Base-by-base conservation (phyloP, 2,113 vertebrate species). In the Excalfactoria chinensis region DNA sequence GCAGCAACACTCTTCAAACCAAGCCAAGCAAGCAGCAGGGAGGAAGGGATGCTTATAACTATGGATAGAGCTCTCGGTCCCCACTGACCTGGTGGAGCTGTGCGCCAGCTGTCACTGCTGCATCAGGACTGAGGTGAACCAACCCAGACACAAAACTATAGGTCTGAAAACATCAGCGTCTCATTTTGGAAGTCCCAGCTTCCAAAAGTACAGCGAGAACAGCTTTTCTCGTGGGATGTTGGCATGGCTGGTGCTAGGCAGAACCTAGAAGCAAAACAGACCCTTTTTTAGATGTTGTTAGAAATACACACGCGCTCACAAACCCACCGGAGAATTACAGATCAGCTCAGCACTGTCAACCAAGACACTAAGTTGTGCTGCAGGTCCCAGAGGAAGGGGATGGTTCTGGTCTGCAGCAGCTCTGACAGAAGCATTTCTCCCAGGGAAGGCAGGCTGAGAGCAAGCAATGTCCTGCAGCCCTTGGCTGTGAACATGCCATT, bases 211-310 rank as follows among this genome's bases (percentile, higher is more conserved):
- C 93, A 94, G 89, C 74, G 48, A 70, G 89, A 94, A 92, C 95
- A 96, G 96, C 91, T 95, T 96, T 96, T 64, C 93, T 92, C 44
- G 72, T 95, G 93, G 94, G 94, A 84, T 96, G 93, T 68, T 95
- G 94, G 96, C 91, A 88, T 32, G 80, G 82, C 89, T 93, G 91
- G 93, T 95, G 96, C 89, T 79, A 95, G 95, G 91, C 94, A 95
- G 94, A 93, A 93, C 89, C 89, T 89, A 85, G 87, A 96, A 96
- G 84, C 68, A 91, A 93, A 94, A 89, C 91, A 93, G 87, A 60
- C 30, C 56, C 79, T 83, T 88, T 91, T 95, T 94, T 85, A 91
- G 92, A 44, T 77, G 56, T 77, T 86, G 70, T 49, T 89, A 68
- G 83, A 71, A 95, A 74, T 55, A 69, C 49, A 74, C n/a, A 78